Conservation (phyloP, 2,797 vertebrate genomes). For the Brachymystax lenok region DNA sequence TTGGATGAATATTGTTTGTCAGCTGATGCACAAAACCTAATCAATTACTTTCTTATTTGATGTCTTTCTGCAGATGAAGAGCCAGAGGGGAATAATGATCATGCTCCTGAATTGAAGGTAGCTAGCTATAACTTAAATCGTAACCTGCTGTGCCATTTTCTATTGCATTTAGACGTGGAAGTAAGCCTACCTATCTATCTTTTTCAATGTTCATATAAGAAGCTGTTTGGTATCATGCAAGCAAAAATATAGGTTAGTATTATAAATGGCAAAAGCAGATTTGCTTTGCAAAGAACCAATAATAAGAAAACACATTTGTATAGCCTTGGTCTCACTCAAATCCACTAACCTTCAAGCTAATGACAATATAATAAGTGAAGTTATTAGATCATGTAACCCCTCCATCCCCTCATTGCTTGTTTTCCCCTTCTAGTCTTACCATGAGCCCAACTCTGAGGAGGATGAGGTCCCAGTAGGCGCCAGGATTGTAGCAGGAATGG, state of each 20-base stretch:
- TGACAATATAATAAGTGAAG: neutral
- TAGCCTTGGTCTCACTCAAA: neutral
- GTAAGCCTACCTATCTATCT: no score
- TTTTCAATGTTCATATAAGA: no score
- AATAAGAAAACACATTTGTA: no score
- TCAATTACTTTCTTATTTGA: neutral
- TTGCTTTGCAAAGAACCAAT: neutral
- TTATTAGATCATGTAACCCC: neutral
- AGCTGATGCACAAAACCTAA: neutral
- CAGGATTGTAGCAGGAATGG: conserved; percentile 74
- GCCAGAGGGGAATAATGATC: conserved; percentile 57
- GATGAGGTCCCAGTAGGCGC: conserved; percentile 76
- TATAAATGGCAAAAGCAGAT: no score
- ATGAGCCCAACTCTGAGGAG: conserved; percentile 73
- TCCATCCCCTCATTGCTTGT: neutral
- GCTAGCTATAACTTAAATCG: neutral
- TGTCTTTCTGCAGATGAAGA: conserved; percentile 64
- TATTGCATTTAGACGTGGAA: neutral
- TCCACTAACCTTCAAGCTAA: neutral
- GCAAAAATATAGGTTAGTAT: no score
- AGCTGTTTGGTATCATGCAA: neutral
- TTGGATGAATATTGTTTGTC: neutral
- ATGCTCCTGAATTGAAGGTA: conserved; percentile 69
- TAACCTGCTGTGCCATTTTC: neutral
- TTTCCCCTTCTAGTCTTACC: conserved; percentile 55